A percentile compares a stretch with the other conserved stretches of the same genome.
phyloP scores from a whole-genome alignment of 1,140 invertebrate genomes.

The Drosophila subobscura region DNA sequence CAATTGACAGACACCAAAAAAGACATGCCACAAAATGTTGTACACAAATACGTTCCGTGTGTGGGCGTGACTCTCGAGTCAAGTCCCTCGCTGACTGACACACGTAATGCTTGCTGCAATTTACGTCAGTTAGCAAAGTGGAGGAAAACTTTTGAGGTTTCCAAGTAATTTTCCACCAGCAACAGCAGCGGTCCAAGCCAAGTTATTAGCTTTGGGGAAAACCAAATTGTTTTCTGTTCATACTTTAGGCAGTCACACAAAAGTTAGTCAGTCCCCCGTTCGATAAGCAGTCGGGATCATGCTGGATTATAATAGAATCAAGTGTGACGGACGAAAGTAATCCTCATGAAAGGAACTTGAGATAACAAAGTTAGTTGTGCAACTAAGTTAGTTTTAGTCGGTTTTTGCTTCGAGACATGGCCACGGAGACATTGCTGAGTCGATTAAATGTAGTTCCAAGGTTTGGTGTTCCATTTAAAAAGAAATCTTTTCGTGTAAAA shows the following conservation, averaged over 20 bases:
- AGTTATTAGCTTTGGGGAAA: conserved; percentile 23
- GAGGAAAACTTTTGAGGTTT: conserved; percentile 54
- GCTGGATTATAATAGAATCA: neutral
- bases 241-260: neutral
- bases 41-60: conserved; percentile 16
- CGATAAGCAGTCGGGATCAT: conserved; percentile 15
- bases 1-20: conserved; percentile 8
- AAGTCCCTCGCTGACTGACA: neutral
- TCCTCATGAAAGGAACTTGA: neutral
- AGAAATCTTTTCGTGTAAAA: too few species aligned
- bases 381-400: too few species aligned
- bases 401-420: too few species aligned
- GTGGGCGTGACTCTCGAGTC: conserved; percentile 17
- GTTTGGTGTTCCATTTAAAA: too few species aligned
- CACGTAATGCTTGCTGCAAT: conserved; percentile 61
- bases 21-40: conserved; percentile 20
- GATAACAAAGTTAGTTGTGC: conserved; percentile 7
- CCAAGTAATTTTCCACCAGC: conserved; percentile 49
- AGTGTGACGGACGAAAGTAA: conserved; percentile 1
- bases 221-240: neutral
- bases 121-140: conserved; percentile 54
- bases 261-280: conserved; percentile 17
- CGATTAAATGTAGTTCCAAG: too few species aligned
- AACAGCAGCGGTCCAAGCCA: too few species aligned
- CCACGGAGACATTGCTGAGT: too few species aligned